Evolutionary conservation across 2,888 invertebrate species (phyloP).

Genomic region (Harpalus rufipes): DNA sequence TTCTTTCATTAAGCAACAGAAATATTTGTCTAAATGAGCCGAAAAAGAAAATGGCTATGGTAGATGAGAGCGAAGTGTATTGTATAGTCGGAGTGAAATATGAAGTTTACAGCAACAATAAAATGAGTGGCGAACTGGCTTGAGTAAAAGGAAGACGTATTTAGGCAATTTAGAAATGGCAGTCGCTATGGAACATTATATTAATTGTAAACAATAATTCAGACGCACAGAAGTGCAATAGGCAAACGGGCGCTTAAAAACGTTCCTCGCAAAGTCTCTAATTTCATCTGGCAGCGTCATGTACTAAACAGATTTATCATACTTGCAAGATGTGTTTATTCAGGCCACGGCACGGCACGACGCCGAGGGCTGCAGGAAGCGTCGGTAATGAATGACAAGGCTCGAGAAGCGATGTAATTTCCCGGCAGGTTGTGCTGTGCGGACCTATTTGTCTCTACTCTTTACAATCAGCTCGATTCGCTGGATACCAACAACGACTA

Average conservation of each 20-base stretch:
- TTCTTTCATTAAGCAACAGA: neutral
- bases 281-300: constrained; percentile 66
- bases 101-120: constrained; percentile 59
- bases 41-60: neutral
- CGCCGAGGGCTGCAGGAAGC: constrained; percentile 28
- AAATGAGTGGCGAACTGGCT: constrained; percentile 55
- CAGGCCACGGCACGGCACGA: constrained; percentile 28
- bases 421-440: constrained; percentile 57
- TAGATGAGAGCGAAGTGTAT: neutral
- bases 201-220: constrained; percentile 66
- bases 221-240: constrained; percentile 52
- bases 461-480: constrained; percentile 25
- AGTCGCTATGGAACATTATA: constrained; percentile 63
- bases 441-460: constrained; percentile 55
- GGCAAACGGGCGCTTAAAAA: constrained; percentile 54
- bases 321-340: constrained; percentile 65
- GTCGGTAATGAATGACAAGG: constrained; percentile 65
- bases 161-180: constrained; percentile 66
- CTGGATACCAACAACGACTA: neutral
- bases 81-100: constrained; percentile 52
- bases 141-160: constrained; percentile 66
- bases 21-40: neutral
- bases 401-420: constrained; percentile 59
- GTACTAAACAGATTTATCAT: constrained; percentile 66
- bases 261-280: constrained; percentile 40